phyloP scores from a whole-genome alignment of 2,113 vertebrate species.

The Sebastes schlegelii region DNA sequence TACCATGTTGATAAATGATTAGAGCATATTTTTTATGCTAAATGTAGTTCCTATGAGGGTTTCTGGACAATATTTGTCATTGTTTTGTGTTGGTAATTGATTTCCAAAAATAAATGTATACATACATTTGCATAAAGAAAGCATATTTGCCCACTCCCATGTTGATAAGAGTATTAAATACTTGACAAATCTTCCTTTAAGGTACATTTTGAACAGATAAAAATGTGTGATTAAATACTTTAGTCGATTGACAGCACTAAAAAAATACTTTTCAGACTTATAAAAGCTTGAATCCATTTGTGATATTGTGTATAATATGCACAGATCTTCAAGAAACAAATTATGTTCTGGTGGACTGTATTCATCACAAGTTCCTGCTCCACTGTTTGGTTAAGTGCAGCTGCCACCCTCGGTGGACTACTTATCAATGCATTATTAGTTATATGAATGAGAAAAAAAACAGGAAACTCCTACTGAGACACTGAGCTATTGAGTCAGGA shows the following conservation, averaged over 20 bases:
- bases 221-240: too few relatives aligned
- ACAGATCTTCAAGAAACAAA: neutral
- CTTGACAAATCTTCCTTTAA: too few relatives aligned
- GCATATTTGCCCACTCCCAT: too few relatives aligned
- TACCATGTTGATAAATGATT: too few relatives aligned
- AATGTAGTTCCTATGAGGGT: too few relatives aligned
- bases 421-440: constrained; percentile 31
- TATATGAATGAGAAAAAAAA: constrained; percentile 13
- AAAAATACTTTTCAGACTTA: neutral
- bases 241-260: neutral
- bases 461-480: constrained; percentile 27
- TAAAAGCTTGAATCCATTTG: constrained; percentile 13
- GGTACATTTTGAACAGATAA: too few relatives aligned
- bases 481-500: constrained; percentile 46
- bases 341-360: neutral
- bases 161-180: too few relatives aligned
- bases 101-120: too few relatives aligned
- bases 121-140: too few relatives aligned
- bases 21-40: too few relatives aligned
- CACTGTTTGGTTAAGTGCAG: constrained; percentile 2
- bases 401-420: constrained; percentile 18
- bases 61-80: too few relatives aligned
- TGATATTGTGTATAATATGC: neutral
- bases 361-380: constrained; percentile 2
- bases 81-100: too few relatives aligned